Conservation (phyloP, 2,113 vertebrate species). For the Melanerpes aurifrons region DNA sequence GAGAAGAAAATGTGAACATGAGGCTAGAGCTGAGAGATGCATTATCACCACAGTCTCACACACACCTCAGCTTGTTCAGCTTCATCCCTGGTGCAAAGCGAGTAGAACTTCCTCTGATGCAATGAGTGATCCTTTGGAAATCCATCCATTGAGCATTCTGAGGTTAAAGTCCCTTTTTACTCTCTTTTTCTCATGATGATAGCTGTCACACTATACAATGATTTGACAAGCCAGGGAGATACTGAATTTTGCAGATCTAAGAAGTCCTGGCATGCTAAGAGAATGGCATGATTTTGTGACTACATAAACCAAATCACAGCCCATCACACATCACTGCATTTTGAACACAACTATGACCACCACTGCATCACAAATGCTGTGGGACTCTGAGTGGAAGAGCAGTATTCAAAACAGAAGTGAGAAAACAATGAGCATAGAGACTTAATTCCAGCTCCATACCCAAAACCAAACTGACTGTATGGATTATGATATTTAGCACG, state of each 20-base stretch:
- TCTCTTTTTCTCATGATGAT: neutral
- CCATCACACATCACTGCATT: neutral
- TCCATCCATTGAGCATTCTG: neutral
- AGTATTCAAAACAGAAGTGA: neutral
- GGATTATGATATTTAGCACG: neutral
- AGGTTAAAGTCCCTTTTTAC: neutral
- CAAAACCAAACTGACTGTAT: neutral
- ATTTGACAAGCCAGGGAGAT: neutral
- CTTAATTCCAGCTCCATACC: neutral
- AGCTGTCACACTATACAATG: accelerated
- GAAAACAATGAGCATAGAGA: neutral
- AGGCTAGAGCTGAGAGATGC: neutral
- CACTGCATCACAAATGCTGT: neutral
- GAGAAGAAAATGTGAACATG: neutral
- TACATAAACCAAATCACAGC: neutral
- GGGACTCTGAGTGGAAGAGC: neutral
- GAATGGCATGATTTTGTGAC: neutral
- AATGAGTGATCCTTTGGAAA: neutral
- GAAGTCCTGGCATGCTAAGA: neutral
- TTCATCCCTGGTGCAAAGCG: neutral
- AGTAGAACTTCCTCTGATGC: neutral
- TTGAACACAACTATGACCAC: neutral
- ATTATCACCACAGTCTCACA: neutral
- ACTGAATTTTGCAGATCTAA: neutral
- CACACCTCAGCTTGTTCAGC: neutral